A percentile compares a stretch with the other conserved stretches of the same genome.
Conservation (phyloP, 2,888 invertebrate genomes). For the Brachypterus glaber region DNA sequence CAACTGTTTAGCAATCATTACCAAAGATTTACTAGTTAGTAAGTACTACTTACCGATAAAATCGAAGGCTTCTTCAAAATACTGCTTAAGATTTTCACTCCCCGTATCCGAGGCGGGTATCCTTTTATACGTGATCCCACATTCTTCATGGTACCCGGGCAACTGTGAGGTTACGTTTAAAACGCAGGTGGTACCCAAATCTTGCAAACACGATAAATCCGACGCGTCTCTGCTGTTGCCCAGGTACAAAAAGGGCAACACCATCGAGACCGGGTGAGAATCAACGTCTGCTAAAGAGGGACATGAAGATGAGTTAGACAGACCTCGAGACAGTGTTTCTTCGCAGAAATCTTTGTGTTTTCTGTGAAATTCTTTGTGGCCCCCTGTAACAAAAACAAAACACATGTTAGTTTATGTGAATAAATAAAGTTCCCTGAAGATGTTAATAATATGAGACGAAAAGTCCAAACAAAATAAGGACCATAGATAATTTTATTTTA, state of each 20-base stretch:
- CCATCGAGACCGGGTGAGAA: constrained; percentile 65
- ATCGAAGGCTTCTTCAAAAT: constrained; percentile 77
- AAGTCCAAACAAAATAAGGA: too few relatives aligned
- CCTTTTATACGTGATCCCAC: constrained; percentile 61
- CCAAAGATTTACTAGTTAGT: too few relatives aligned
- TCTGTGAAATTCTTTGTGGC: constrained; percentile 60
- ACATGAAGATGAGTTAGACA: constrained; percentile 42
- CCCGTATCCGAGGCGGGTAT: constrained; percentile 76
- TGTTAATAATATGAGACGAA: too few relatives aligned
- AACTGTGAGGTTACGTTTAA: constrained; percentile 73
- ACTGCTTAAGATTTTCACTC: constrained; percentile 78
- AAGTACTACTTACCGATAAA: constrained; percentile 81
- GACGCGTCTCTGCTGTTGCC: constrained; percentile 76
- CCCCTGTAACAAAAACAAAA: constrained; percentile 46
- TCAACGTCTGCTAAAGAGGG: constrained; percentile 55
- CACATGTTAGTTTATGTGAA: not conserved
- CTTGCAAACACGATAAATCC: constrained; percentile 55
- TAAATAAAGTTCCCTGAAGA: too few relatives aligned
- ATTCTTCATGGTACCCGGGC: constrained; percentile 59
- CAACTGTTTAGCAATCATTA: too few relatives aligned
- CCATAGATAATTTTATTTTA: too few relatives aligned
- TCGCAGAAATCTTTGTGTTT: constrained; percentile 65
- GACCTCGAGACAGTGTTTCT: constrained; percentile 45
- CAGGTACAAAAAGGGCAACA: constrained; percentile 70
- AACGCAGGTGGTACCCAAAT: constrained; percentile 63